Conservation (phyloP, 2,888 invertebrate species). For the Sphinx pinastri region DNA sequence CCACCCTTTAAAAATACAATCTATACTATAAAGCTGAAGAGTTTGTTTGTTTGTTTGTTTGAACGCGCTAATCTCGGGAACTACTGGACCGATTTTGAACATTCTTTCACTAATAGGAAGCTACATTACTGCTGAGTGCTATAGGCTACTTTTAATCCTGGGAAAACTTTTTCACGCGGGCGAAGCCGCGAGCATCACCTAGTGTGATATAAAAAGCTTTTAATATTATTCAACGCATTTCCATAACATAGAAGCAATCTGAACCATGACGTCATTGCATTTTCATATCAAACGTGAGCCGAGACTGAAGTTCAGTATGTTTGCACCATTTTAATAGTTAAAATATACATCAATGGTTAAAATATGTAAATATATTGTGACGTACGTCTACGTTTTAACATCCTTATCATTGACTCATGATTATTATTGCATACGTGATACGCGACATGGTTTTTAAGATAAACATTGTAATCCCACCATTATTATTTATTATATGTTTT, state of each 20-base stretch:
- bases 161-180: too few species aligned
- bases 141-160: too few species aligned
- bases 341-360: not conserved
- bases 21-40: too few species aligned
- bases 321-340: constrained; percentile 6
- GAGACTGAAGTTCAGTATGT: not conserved
- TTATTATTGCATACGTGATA: constrained; percentile 39
- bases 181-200: too few species aligned
- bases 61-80: too few species aligned
- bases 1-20: too few species aligned
- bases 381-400: not conserved
- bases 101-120: too few species aligned
- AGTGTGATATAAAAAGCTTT: too few species aligned
- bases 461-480: not conserved
- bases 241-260: not conserved
- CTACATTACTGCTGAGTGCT: too few species aligned
- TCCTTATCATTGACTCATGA: constrained; percentile 17
- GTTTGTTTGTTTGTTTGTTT: too few species aligned
- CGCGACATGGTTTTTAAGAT: constrained; percentile 33
- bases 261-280: not conserved
- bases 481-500: not conserved
- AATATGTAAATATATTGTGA: not conserved
- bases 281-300: not conserved
- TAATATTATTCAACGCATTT: not conserved
- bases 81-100: too few species aligned